Percentiles rank a stretch among this genome's conserved stretches.
Evolutionary conservation across 2,797 vertebrate species (phyloP).

Genomic region (Catostomus latipinnis): DNA sequence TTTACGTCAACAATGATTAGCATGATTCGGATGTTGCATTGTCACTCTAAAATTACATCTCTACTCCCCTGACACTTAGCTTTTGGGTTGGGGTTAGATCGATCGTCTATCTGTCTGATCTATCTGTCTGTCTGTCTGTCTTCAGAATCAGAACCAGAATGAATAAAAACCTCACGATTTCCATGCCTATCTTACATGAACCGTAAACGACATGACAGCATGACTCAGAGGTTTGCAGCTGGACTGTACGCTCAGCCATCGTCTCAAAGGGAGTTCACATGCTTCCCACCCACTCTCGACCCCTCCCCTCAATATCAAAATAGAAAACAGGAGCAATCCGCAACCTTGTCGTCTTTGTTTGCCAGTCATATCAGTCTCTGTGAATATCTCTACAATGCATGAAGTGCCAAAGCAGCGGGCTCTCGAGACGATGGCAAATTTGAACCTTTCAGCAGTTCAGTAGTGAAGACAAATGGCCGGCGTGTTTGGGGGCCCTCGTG

Average conservation of each 20-base stretch:
- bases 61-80: no score
- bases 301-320: not conserved
- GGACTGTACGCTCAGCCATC: slow-evolving; percentile 36
- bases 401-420: slow-evolving; percentile 50
- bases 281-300: slow-evolving; percentile 29
- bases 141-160: no score
- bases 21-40: no score
- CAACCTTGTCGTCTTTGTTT: slow-evolving; percentile 17
- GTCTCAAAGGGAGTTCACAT: slow-evolving; percentile 37
- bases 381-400: slow-evolving; percentile 31
- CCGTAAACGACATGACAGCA: slow-evolving; percentile 39
- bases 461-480: slow-evolving; percentile 84
- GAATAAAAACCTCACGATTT: no score
- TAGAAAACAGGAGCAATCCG: not conserved
- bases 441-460: slow-evolving; percentile 77
- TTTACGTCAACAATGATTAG: no score
- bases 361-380: slow-evolving; percentile 25
- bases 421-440: slow-evolving; percentile 75
- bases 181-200: no score
- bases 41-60: no score
- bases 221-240: slow-evolving; percentile 50
- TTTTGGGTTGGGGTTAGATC: no score
- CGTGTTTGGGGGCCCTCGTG: slow-evolving; percentile 75
- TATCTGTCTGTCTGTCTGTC: no score
- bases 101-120: no score